Evolutionary conservation across 2,888 invertebrate genomes (phyloP).

Genomic region (Phlogophora meticulosa): DNA sequence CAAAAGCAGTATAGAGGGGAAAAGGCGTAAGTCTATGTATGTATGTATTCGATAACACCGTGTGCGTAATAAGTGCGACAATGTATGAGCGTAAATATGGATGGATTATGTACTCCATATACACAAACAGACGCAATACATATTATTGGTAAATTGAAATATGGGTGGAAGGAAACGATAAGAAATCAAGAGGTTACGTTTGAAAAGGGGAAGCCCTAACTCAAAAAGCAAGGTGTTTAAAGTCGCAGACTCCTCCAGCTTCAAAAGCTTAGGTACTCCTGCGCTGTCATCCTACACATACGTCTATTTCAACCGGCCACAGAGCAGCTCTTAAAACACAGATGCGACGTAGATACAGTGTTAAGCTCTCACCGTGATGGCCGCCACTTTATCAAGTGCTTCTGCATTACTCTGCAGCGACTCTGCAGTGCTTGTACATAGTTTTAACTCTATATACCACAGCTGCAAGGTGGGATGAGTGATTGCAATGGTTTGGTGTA

Average conservation of each 20-base stretch:
- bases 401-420: conserved; percentile 25
- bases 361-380: conserved; percentile 39
- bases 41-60: too few relatives aligned
- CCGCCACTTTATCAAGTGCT: conserved; percentile 36
- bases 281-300: background rate
- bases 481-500: background rate
- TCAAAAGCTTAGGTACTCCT: background rate
- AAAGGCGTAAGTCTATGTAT: too few relatives aligned
- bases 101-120: too few relatives aligned
- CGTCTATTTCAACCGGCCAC: conserved; percentile 4
- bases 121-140: too few relatives aligned
- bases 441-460: background rate
- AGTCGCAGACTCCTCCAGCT: background rate
- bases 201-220: too few relatives aligned
- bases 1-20: too few relatives aligned
- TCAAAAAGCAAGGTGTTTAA: background rate
- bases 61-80: too few relatives aligned
- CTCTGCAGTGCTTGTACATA: conserved; percentile 34
- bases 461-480: background rate
- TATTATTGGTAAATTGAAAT: too few relatives aligned
- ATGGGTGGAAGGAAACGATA: too few relatives aligned
- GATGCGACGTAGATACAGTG: conserved; percentile 42
- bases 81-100: too few relatives aligned
- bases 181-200: too few relatives aligned
- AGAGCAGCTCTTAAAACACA: conserved; percentile 38